These are phyloP conservation scores for Clarias gariepinus DNA, from an alignment of 2,113 vertebrate species.

Conservation along the genomic window DNA sequence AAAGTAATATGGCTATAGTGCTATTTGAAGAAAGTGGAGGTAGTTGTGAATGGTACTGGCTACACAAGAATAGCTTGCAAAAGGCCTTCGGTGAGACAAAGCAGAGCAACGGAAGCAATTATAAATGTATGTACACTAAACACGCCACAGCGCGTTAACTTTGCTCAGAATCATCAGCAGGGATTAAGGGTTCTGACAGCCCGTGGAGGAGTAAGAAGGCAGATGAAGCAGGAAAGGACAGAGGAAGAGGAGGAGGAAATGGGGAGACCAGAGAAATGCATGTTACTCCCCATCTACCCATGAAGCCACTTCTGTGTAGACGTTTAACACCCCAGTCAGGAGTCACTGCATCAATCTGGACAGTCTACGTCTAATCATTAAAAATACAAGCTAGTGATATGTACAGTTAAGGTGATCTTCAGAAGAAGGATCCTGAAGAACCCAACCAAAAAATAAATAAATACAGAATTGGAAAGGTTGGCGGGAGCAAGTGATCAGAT, in stretches of 20 bases:
- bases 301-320: constrained; percentile 4
- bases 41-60: constrained; percentile 1
- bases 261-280: constrained; percentile 59
- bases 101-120: constrained; percentile 58
- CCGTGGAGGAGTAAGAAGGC: constrained; percentile 42
- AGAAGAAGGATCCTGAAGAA: neutral
- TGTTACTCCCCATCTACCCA: constrained; percentile 55
- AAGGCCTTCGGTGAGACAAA: constrained; percentile 21
- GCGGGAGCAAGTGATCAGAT: neutral
- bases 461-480: neutral
- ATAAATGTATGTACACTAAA: constrained; percentile 47
- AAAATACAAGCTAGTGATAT: neutral
- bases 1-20: neutral
- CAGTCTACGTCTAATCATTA: neutral
- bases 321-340: constrained; percentile 27
- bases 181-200: constrained; percentile 68
- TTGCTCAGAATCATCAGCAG: constrained; percentile 70
- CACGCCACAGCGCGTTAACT: constrained; percentile 63
- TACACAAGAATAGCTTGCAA: constrained; percentile 14
- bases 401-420: neutral
- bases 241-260: constrained; percentile 37
- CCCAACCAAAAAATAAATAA: neutral
- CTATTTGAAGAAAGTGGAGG: neutral
- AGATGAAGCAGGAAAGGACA: constrained; percentile 48
- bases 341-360: neutral